Conservation (phyloP, 2,888 invertebrate genomes). For the Noctua janthina region DNA sequence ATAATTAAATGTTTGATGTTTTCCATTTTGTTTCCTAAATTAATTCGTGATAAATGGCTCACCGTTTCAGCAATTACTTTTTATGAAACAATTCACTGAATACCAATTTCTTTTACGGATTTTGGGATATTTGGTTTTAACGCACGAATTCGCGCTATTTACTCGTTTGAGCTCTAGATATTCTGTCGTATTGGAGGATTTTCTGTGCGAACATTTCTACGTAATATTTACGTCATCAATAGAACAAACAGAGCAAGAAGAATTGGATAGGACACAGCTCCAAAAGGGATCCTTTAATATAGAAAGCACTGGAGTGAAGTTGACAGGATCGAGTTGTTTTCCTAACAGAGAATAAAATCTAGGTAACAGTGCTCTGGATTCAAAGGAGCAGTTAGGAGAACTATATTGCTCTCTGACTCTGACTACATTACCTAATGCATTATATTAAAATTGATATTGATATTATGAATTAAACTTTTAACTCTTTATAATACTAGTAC, state of each 20-base stretch:
- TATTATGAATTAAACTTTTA: too few relatives aligned
- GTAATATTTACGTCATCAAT: conserved; percentile 24
- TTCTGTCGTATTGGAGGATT: conserved; percentile 9
- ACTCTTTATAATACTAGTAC: too few relatives aligned
- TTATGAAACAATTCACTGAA: conserved; percentile 17
- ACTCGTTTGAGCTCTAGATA: conserved; percentile 3
- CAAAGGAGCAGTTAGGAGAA: background rate
- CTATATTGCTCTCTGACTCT: too few relatives aligned
- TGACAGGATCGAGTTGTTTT: conserved; percentile 8
- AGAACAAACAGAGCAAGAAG: conserved; percentile 12
- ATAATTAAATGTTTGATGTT: conserved; percentile 59
- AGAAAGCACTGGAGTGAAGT: background rate
- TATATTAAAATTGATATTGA: too few relatives aligned
- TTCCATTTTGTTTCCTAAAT: conserved; percentile 37
- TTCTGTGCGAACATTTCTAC: conserved; percentile 1
- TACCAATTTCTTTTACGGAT: conserved; percentile 6
- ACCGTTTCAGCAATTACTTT: conserved; percentile 18
- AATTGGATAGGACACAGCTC: conserved; percentile 1
- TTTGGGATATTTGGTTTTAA: conserved; percentile 9
- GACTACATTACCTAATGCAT: too few relatives aligned
- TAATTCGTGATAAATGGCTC: conserved; percentile 31
- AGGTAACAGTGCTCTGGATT: background rate
- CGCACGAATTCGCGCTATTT: background rate
- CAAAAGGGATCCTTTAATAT: conserved; percentile 25
- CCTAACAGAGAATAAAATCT: background rate